Evolutionary conservation across 2,113 vertebrate species (phyloP).

Genomic region (Phainopepla nitens): DNA sequence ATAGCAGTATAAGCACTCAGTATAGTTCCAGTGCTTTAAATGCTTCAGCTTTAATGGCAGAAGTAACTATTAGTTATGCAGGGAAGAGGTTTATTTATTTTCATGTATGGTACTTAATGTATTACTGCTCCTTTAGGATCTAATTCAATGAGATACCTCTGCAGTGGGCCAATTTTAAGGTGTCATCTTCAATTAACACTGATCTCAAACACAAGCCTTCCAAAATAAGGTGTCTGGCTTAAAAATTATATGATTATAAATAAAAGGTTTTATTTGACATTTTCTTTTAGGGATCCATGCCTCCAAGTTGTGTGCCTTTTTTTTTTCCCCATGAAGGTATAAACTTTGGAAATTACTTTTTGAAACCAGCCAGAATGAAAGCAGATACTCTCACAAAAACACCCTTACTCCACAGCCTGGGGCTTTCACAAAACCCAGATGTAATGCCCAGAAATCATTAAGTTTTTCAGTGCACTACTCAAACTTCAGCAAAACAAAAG

Average conservation of each 20-base stretch:
- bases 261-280: background rate
- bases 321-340: background rate
- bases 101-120: background rate
- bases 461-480: background rate
- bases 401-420: background rate
- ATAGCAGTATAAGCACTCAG: background rate
- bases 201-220: constrained; percentile 9
- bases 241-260: constrained; percentile 28
- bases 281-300: background rate
- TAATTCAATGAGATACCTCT: constrained; percentile 11
- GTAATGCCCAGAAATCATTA: background rate
- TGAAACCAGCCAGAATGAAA: background rate
- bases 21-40: background rate
- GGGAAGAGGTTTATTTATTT: constrained; percentile 27
- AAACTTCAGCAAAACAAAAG: background rate
- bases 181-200: constrained; percentile 31
- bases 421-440: background rate
- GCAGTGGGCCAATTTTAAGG: constrained; percentile 26
- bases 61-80: background rate
- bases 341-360: background rate
- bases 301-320: background rate
- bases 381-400: background rate
- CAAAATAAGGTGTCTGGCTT: background rate
- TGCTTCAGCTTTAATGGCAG: background rate
- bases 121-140: constrained; percentile 22